phyloP scores from a whole-genome alignment of 2,797 vertebrate genomes.

The Pagetopsis macropterus region DNA sequence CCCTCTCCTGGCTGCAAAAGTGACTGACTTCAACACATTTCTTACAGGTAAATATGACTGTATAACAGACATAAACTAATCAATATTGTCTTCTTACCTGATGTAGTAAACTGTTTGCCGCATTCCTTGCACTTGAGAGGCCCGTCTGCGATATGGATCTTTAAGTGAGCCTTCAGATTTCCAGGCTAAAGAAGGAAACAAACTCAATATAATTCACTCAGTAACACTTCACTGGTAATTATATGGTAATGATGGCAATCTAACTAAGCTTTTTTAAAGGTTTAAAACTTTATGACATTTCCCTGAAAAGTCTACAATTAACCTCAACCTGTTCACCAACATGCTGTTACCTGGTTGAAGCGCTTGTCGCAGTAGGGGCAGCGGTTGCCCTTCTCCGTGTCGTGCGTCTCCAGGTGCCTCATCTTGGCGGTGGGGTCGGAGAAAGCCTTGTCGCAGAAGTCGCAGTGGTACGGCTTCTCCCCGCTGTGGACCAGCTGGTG shows the following conservation, averaged over 20 bases:
- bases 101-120: slow-evolving; percentile 98
- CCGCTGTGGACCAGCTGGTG: slow-evolving; percentile 98
- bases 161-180: slow-evolving; percentile 96
- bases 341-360: slow-evolving; percentile 91
- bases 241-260: too few relatives aligned
- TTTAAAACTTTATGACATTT: background rate
- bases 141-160: slow-evolving; percentile 94
- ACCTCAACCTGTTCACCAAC: background rate
- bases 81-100: slow-evolving; percentile 81
- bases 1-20: background rate
- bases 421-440: slow-evolving; percentile 98
- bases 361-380: slow-evolving; percentile 97
- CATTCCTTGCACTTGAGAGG: slow-evolving; percentile 97
- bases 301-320: background rate
- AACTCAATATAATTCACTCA: background rate
- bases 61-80: background rate
- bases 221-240: background rate
- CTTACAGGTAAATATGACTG: background rate
- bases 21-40: background rate
- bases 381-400: slow-evolving; percentile 96
- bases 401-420: slow-evolving; percentile 96
- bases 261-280: background rate
- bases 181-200: slow-evolving; percentile 82
- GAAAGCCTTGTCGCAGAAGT: slow-evolving; percentile 95
- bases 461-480: slow-evolving; percentile 95